Evolutionary conservation across 2,113 vertebrate species (phyloP).

Genomic region (Lepus timidus): DNA sequence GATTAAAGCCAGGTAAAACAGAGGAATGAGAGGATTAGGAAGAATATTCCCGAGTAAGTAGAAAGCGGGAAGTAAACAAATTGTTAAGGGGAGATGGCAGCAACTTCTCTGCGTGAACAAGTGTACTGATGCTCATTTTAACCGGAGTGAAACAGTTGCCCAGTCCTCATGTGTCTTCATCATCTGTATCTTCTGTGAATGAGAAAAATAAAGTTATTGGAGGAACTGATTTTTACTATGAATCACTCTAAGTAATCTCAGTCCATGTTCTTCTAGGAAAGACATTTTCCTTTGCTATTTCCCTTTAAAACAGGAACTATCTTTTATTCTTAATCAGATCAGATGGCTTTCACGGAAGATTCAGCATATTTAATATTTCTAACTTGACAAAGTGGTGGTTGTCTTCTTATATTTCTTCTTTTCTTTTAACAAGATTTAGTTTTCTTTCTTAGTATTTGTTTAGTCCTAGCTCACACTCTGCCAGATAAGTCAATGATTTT

Average conservation of each 20-base stretch:
- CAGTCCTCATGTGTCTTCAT: neutral
- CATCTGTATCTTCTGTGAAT: neutral
- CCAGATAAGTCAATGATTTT: neutral
- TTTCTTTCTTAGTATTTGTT: neutral
- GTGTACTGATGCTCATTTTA: neutral
- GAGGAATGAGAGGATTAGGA: neutral
- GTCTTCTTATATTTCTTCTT: neutral
- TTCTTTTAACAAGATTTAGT: neutral
- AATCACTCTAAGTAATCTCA: neutral
- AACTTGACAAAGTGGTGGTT: neutral
- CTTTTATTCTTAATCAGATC: constrained; percentile 3
- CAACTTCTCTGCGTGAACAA: neutral
- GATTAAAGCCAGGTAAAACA: neutral
- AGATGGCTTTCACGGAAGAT: neutral
- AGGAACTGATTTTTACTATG: neutral
- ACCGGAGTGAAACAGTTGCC: neutral
- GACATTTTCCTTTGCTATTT: neutral
- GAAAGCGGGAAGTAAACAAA: neutral
- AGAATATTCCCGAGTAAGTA: neutral
- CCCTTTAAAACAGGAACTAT: neutral
- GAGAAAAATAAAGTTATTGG: neutral
- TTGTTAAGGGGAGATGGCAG: neutral
- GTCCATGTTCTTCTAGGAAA: neutral
- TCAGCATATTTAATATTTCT: neutral
- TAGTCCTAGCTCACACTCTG: neutral